Conservation (phyloP, 2,113 vertebrate species). For the Puffinus mauretanicus region DNA sequence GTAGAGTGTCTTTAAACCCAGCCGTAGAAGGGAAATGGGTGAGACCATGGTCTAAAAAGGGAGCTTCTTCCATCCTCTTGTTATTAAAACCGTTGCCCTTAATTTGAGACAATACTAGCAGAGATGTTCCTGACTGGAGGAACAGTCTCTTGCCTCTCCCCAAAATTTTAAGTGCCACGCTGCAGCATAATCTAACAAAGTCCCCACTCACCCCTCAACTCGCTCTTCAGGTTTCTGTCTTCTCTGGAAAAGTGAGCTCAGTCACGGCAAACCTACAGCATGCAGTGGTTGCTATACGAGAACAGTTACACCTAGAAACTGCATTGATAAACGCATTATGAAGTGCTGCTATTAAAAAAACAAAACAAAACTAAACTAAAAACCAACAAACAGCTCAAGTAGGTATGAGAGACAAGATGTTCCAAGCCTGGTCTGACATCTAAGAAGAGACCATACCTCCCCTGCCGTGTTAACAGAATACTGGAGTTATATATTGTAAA, state of each 20-base stretch:
- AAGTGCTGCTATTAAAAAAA: background rate
- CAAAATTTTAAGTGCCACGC: fast-evolving
- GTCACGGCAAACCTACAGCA: background rate
- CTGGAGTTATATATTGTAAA: background rate
- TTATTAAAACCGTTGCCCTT: background rate
- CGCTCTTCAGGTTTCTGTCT: background rate
- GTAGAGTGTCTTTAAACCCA: background rate
- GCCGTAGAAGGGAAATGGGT: fast-evolving
- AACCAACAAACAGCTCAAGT: background rate
- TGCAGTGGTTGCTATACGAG: fast-evolving
- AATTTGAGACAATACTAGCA: background rate
- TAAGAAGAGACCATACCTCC: background rate
- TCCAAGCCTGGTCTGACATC: background rate
- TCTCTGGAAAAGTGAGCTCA: background rate
- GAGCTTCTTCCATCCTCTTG: background rate
- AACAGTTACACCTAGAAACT: background rate
- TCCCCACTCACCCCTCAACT: background rate
- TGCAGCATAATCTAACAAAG: background rate
- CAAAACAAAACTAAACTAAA: background rate
- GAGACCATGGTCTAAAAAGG: background rate
- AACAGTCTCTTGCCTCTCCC: background rate
- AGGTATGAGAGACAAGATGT: background rate
- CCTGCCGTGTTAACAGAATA: background rate
- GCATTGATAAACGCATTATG: background rate
- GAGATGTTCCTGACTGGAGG: background rate